Evolutionary conservation across 2,888 invertebrate species (phyloP).

Genomic region (Desoria tigrina): DNA sequence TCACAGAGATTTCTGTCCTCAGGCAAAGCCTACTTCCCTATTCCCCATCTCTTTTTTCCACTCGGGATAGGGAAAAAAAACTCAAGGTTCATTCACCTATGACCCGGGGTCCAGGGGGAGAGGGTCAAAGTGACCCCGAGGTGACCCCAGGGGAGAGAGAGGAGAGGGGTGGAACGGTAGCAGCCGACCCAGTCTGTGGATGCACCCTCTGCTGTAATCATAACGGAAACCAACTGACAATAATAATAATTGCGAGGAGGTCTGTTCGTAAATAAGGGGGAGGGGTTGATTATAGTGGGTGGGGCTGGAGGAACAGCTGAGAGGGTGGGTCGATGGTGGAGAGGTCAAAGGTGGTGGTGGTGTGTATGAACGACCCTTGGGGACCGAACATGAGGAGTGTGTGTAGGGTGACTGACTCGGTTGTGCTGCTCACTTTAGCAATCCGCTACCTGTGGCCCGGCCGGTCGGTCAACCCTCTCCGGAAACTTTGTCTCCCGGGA

Average conservation of each 20-base stretch:
- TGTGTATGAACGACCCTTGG: background rate
- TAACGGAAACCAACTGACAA: conserved; percentile 12
- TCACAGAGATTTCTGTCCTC: too few species aligned
- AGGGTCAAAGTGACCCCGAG: too few species aligned
- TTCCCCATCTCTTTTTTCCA: too few species aligned
- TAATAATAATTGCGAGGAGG: conserved; percentile 5
- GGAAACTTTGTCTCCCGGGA: too few species aligned
- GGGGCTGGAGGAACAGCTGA: background rate
- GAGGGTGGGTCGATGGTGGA: background rate
- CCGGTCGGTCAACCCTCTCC: conserved; percentile 5
- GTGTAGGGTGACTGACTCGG: conserved; percentile 4
- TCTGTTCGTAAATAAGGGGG: background rate
- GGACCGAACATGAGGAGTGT: conserved; percentile 2
- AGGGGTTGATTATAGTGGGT: background rate
- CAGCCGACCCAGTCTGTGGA: background rate
- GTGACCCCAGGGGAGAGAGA: too few species aligned
- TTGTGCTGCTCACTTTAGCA: conserved; percentile 8
- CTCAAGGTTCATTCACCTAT: too few species aligned
- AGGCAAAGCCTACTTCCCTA: too few species aligned
- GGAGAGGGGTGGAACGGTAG: too few species aligned
- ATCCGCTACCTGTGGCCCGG: conserved; percentile 17
- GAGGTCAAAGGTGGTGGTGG: background rate
- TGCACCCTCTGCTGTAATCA: conserved; percentile 4
- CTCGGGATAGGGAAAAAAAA: too few species aligned
- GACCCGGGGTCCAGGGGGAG: too few species aligned